Evolutionary conservation across 2,113 vertebrate genomes (phyloP), one percentile per base, ranked within the genome.

Genomic region (Calcarius ornatus): DNA sequence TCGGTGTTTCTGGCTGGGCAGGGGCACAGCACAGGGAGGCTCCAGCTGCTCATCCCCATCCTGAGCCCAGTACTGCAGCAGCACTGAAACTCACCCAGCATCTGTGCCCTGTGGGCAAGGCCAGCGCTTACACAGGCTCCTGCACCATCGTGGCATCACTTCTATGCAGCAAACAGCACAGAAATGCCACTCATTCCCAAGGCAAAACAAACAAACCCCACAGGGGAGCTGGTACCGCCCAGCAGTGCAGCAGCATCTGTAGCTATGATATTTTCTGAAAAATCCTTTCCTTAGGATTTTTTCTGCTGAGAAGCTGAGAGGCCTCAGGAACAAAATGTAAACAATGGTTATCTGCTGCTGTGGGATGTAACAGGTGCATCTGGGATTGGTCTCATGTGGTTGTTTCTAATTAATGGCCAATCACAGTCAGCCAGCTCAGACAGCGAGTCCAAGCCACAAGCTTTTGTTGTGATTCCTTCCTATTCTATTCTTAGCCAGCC

Each of bases 21-120:
- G 35, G 37, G n/a, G 30, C 45, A 11, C 5, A 17, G 72, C 2
- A 40, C 7, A 5, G 38, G 0, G 1, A 4, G 3, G 2, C 25
- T 1, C 1, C 28, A 24, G 31, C 40, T 27, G 23, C 30, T 57
- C 0, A 0, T 16, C 25, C 48, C 2, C 47, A 4, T 7, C 45
- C 54, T 2, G 6, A 20, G 11, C 15, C 0, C 5, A 11, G 53
- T 2, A 13, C 4, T 1, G 77, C 43, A 35, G 72, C 59, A n/a
- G 12, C 0, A 0, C 54, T 6, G 23, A 15, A 8, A 20, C 19
- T 9, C 31, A 3, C 27, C 2, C 3, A 6, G 3, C 14, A 10
- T 25, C 4, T 3, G 17, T 0, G 3, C 11, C 12, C 35, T 16
- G 5, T 3, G 50, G 47, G 57, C 35, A 22, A 53, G 56, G 31